These are phyloP conservation scores for Epiblema foenella DNA, from an alignment of 2,888 invertebrate genomes.

Conservation along the genomic window DNA sequence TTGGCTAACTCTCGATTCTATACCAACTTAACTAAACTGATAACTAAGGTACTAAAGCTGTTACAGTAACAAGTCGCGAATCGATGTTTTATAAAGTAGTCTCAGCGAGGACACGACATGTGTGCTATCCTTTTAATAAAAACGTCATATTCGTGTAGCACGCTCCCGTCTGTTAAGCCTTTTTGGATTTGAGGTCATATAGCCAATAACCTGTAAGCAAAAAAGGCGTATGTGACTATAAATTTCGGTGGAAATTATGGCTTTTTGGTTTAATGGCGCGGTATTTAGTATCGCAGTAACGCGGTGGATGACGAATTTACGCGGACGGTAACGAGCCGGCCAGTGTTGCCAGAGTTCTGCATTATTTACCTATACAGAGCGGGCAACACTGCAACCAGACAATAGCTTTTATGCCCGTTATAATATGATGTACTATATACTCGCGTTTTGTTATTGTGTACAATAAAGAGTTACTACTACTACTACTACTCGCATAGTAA, in stretches of 20 bases:
- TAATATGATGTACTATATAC: conserved; percentile 55
- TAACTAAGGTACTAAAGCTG: conserved; percentile 3
- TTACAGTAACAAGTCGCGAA: conserved; percentile 16
- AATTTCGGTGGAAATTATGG: neutral
- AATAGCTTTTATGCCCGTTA: conserved; percentile 52
- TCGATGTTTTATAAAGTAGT: conserved; percentile 13
- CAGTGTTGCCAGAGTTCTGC: conserved; percentile 50
- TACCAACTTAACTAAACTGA: conserved; percentile 3
- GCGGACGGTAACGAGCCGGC: conserved; percentile 47
- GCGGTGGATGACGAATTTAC: conserved; percentile 51
- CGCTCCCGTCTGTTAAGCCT: neutral
- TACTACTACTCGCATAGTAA: conserved; percentile 11
- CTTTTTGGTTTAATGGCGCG: neutral
- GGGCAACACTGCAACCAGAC: conserved; percentile 48
- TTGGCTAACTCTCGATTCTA: conserved; percentile 4
- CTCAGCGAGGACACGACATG: neutral
- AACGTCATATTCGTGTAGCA: neutral
- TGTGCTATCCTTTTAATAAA: neutral
- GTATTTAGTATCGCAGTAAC: neutral
- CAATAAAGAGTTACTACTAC: too few relatives aligned
- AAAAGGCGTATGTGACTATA: neutral
- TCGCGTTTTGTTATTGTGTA: too few relatives aligned
- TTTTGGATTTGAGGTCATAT: neutral
- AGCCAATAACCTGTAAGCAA: neutral
- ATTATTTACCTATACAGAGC: conserved; percentile 59